These are phyloP conservation scores for Aldabrachelys gigantea DNA, from an alignment of 2,113 vertebrate genomes.

Conservation along the genomic window DNA sequence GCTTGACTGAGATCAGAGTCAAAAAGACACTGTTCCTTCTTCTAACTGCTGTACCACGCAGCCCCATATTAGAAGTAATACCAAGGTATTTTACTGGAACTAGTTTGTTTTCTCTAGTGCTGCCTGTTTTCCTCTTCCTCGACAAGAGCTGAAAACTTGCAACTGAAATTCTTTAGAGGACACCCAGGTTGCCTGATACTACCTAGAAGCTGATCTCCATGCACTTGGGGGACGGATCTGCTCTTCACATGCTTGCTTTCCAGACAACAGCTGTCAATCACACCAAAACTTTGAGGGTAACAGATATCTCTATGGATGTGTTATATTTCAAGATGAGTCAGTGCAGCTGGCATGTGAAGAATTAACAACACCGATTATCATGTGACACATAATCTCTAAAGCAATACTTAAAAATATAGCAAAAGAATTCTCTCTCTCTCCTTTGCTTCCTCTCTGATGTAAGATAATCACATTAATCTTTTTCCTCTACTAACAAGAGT, in stretches of 20 bases:
- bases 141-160: not conserved
- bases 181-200: not conserved
- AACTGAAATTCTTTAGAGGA: not conserved
- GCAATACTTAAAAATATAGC: not conserved
- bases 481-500: constrained; percentile 19
- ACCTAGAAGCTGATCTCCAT: not conserved
- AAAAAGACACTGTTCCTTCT: not conserved
- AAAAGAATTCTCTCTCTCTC: not conserved
- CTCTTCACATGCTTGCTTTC: not conserved
- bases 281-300: not conserved
- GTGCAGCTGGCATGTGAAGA: not conserved
- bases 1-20: not conserved
- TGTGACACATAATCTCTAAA: not conserved
- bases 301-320: not conserved
- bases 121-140: not conserved
- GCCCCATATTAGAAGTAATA: not conserved
- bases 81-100: not conserved
- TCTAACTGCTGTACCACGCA: not conserved
- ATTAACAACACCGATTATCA: not conserved
- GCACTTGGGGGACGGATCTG: not conserved
- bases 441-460: not conserved
- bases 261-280: not conserved
- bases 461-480: constrained; percentile 7
- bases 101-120: not conserved
- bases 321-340: not conserved